These are phyloP conservation scores for Gisinianus flammeolus DNA, from an alignment of 2,888 invertebrate genomes.

Conservation along the genomic window DNA sequence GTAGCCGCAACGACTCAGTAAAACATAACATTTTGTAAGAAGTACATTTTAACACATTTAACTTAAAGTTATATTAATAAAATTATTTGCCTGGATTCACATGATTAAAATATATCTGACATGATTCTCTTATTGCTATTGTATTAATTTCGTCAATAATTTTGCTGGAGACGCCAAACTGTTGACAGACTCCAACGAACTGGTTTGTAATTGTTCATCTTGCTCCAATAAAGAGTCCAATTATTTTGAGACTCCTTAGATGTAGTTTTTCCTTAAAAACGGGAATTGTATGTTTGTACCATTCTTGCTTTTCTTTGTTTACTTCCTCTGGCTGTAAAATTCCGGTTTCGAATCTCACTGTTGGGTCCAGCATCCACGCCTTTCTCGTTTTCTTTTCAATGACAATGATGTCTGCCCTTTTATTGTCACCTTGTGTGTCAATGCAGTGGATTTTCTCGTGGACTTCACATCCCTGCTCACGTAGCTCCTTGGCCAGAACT, in stretches of 20 bases:
- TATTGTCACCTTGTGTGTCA: background rate
- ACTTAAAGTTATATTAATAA: background rate
- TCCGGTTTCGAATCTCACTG: background rate
- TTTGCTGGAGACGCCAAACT: background rate
- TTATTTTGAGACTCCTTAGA: background rate
- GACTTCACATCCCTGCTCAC: background rate
- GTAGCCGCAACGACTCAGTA: background rate
- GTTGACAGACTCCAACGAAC: background rate
- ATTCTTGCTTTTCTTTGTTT: background rate
- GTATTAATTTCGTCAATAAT: background rate
- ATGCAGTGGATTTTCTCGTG: background rate
- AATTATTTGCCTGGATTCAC: background rate
- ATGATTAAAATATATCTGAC: background rate
- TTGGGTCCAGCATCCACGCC: background rate
- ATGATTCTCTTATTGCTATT: background rate
- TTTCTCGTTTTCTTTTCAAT: background rate
- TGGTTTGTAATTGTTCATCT: background rate
- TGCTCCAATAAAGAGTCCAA: background rate
- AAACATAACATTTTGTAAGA: background rate
- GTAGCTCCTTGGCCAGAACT: background rate
- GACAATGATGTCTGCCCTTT: background rate
- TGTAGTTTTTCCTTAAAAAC: background rate
- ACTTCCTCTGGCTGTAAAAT: background rate
- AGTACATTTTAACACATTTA: background rate
- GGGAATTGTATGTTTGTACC: background rate